Conservation (phyloP, 37 sponge, comb jelly and placozoan species). For the Dysidea cf. avara region DNA sequence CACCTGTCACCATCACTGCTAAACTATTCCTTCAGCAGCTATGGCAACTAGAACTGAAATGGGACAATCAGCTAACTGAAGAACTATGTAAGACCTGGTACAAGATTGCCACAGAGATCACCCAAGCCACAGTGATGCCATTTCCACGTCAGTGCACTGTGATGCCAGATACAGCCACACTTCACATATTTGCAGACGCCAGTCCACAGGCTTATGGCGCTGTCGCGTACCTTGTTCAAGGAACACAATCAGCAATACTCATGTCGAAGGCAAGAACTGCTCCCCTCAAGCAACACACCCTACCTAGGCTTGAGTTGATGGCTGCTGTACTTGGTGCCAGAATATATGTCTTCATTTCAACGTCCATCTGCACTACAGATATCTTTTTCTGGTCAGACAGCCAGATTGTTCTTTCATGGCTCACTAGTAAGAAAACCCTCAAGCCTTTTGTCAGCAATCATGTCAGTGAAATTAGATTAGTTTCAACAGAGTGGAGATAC, state of each 20-base stretch:
- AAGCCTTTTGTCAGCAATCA: conserved; percentile 35
- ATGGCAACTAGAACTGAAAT: conserved; percentile 18
- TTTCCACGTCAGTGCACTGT: conserved; percentile 18
- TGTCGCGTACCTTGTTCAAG: background rate
- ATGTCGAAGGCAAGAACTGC: too few species aligned
- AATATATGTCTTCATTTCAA: background rate
- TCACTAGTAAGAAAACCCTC: conserved; percentile 7
- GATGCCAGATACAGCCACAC: too few species aligned
- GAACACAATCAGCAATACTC: too few species aligned
- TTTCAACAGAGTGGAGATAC: too few species aligned
- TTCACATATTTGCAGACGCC: conserved; percentile 37
- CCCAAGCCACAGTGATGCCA: background rate
- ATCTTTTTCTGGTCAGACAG: conserved; percentile 46
- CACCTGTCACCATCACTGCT: conserved; percentile 13
- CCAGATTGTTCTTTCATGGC: conserved; percentile 42
- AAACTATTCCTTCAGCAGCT: conserved; percentile 26
- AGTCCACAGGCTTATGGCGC: conserved; percentile 10
- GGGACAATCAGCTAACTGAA: conserved; percentile 22
- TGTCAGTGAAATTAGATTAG: too few species aligned
- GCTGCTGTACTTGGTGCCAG: background rate
- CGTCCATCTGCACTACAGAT: conserved; percentile 2
- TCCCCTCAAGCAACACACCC: too few species aligned
- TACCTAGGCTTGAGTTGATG: conserved; percentile 25
- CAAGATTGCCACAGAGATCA: conserved; percentile 7
- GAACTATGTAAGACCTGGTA: background rate